These are phyloP conservation scores for Clunio marinus DNA, from an alignment of 2,888 invertebrate genomes.

Conservation along the genomic window DNA sequence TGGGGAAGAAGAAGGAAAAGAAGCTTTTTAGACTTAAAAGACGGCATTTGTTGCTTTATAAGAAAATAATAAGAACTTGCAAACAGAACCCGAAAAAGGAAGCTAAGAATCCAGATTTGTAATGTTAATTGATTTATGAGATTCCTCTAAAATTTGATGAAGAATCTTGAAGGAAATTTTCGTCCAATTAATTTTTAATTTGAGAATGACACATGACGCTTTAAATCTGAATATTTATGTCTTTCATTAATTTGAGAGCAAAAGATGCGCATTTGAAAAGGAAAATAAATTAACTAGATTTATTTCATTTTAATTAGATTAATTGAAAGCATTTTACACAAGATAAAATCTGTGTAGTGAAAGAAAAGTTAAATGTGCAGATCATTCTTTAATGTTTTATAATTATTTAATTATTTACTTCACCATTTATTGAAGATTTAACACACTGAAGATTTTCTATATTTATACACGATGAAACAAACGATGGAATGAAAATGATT, in stretches of 20 bases:
- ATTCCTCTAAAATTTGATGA: not conserved
- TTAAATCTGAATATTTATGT: slow-evolving; percentile 38
- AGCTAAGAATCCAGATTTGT: not conserved
- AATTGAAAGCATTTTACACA: slow-evolving; percentile 37
- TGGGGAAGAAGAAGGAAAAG: too few species aligned
- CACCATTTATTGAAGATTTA: slow-evolving; percentile 11
- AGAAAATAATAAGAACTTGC: too few species aligned
- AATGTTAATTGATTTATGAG: slow-evolving; percentile 17
- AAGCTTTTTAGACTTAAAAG: too few species aligned
- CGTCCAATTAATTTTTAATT: slow-evolving; percentile 38
- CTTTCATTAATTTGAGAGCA: slow-evolving; percentile 33
- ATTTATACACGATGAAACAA: not conserved
- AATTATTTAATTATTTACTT: slow-evolving; percentile 38
- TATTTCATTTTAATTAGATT: slow-evolving; percentile 39
- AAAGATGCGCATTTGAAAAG: slow-evolving; percentile 4
- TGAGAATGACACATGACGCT: slow-evolving; percentile 38
- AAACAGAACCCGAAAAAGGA: too few species aligned
- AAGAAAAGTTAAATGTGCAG: slow-evolving; percentile 15
- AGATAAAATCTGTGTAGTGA: slow-evolving; percentile 35
- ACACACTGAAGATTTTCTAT: not conserved
- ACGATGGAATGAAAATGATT: not conserved
- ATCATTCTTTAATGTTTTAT: slow-evolving; percentile 31
- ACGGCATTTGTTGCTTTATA: too few species aligned
- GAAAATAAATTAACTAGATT: slow-evolving; percentile 36
- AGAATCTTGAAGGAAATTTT: slow-evolving; percentile 18